These are phyloP conservation scores for Ophion ellenae DNA, from an alignment of 2,888 invertebrate species.

Conservation along the genomic window DNA sequence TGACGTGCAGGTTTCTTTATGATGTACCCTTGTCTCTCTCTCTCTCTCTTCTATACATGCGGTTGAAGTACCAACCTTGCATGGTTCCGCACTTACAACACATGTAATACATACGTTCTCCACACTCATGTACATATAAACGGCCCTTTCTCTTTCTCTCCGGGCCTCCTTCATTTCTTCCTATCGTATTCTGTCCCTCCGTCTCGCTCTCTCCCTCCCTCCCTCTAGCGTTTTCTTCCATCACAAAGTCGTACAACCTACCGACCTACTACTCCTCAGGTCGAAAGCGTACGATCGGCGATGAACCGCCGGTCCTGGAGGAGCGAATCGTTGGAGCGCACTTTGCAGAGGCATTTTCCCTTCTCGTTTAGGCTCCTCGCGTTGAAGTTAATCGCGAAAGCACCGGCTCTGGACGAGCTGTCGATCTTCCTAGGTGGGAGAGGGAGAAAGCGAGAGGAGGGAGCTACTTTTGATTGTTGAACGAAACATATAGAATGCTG, in stretches of 20 bases:
- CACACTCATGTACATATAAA: constrained; percentile 29
- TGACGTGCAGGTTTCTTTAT: constrained; percentile 53
- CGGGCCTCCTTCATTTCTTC: not conserved
- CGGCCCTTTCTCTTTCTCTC: constrained; percentile 41
- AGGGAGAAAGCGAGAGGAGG: not conserved
- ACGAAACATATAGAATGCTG: not conserved
- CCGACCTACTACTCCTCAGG: constrained; percentile 73
- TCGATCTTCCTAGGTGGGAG: not conserved
- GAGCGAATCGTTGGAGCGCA: constrained; percentile 53
- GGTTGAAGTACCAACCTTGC: constrained; percentile 23
- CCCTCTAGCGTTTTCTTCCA: constrained; percentile 46
- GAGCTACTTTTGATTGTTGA: not conserved
- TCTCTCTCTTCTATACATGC: constrained; percentile 23
- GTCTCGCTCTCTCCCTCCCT: not conserved
- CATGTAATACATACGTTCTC: constrained; percentile 39
- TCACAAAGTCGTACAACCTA: constrained; percentile 73
- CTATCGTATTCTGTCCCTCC: no score
- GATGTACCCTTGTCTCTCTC: constrained; percentile 12
- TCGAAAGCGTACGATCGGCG: constrained; percentile 26
- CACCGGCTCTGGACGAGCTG: constrained; percentile 1
- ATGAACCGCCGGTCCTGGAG: constrained; percentile 49
- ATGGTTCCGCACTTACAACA: constrained; percentile 33
- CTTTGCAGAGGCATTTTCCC: constrained; percentile 11
- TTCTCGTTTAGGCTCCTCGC: constrained; percentile 32
- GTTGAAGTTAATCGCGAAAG: constrained; percentile 59